Evolutionary conservation across 2,888 invertebrate genomes (phyloP).

Genomic region (Ephialtes manifestator): DNA sequence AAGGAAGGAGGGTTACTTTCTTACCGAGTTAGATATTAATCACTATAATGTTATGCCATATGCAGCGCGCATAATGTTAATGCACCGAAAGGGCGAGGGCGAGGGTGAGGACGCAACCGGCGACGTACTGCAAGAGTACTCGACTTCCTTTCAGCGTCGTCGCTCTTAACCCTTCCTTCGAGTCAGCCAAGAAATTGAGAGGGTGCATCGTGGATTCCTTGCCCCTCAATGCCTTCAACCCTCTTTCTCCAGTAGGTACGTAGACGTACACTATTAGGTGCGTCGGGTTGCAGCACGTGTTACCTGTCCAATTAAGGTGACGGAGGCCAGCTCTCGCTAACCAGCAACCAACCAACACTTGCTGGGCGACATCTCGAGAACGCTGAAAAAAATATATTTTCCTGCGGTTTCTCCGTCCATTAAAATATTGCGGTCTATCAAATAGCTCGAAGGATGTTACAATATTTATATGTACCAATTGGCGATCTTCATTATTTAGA

Average conservation of each 20-base stretch:
- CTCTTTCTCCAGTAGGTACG: conserved; percentile 31
- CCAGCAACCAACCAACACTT: conserved; percentile 28
- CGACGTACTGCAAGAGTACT: not conserved
- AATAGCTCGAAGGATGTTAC: not conserved
- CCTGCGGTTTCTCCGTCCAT: conserved; percentile 31
- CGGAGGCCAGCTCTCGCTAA: conserved; percentile 11
- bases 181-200: conserved; percentile 60
- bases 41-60: conserved; percentile 19
- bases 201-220: conserved; percentile 40
- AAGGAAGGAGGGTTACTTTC: conserved; percentile 12
- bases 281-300: conserved; percentile 59
- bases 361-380: conserved; percentile 32
- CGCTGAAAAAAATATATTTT: conserved; percentile 32
- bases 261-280: conserved; percentile 36
- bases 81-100: conserved; percentile 18
- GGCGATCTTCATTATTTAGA: not conserved
- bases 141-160: conserved; percentile 34
- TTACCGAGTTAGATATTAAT: conserved; percentile 35
- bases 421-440: conserved; percentile 41
- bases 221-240: conserved; percentile 45
- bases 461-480: not conserved
- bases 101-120: not conserved
- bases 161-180: conserved; percentile 50
- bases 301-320: conserved; percentile 68
- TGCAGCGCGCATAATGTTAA: not conserved